Conservation (phyloP, 2,888 invertebrate genomes). For the Acronicta leporina region DNA sequence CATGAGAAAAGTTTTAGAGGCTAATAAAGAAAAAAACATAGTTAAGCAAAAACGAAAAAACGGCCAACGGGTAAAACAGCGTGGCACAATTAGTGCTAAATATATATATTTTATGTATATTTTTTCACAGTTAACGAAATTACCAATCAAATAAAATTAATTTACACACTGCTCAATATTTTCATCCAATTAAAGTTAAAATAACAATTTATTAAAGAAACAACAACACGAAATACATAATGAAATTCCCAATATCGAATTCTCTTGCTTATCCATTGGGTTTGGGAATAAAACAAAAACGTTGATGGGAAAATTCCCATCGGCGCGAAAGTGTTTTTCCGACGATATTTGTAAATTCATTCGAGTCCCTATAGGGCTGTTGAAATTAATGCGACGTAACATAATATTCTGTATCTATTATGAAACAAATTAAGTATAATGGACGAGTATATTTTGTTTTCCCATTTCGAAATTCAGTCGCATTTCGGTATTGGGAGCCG, state of each 20-base stretch:
- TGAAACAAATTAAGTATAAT: background rate
- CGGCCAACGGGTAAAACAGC: no score
- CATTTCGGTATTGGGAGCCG: background rate
- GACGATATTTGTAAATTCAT: constrained; percentile 38
- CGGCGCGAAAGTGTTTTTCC: constrained; percentile 46
- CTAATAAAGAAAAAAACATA: no score
- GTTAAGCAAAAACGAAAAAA: no score
- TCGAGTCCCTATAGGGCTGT: constrained; percentile 8
- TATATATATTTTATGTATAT: no score
- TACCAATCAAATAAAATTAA: no score
- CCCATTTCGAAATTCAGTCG: background rate
- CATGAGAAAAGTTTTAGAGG: no score
- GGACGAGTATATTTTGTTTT: background rate
- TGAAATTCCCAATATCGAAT: constrained; percentile 27
- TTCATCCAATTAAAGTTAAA: background rate
- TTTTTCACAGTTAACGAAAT: no score
- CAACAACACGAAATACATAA: background rate
- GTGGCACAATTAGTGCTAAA: no score
- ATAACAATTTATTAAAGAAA: background rate
- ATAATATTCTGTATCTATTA: background rate
- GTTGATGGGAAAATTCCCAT: constrained; percentile 33
- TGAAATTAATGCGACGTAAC: constrained; percentile 20
- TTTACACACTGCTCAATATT: background rate
- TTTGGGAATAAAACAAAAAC: constrained; percentile 19
- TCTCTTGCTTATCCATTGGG: constrained; percentile 2